These are phyloP conservation scores for Jacana jacana DNA, from an alignment of 2,113 vertebrate genomes.

Conservation along the genomic window DNA sequence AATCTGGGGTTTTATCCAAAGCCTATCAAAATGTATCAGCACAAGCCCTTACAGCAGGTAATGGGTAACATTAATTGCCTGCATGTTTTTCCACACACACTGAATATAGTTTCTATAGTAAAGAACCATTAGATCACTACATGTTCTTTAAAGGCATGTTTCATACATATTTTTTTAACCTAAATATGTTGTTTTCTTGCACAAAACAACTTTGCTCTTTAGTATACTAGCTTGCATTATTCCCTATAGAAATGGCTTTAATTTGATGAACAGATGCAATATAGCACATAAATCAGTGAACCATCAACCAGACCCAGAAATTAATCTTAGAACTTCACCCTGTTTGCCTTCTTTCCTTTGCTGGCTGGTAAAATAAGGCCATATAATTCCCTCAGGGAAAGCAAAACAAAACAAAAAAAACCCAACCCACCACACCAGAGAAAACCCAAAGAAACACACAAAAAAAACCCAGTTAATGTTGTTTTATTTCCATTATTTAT, in stretches of 20 bases:
- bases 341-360: background rate
- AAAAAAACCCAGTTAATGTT: accelerated
- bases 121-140: too few relatives aligned
- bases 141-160: background rate
- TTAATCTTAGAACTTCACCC: background rate
- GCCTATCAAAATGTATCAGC: background rate
- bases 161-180: background rate
- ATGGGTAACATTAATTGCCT: background rate
- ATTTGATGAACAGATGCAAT: background rate
- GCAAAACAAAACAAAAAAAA: background rate
- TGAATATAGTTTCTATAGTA: background rate
- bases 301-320: background rate
- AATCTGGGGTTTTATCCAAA: background rate
- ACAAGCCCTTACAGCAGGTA: background rate
- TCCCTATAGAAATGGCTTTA: background rate
- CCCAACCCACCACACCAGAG: too few relatives aligned
- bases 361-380: background rate
- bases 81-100: background rate
- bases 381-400: background rate
- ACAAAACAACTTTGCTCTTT: background rate
- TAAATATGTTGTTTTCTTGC: background rate
- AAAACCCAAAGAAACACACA: too few relatives aligned
- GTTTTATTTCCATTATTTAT: background rate
- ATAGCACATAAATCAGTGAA: background rate
- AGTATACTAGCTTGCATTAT: background rate